Base-by-base conservation (phyloP, 2,797 vertebrate species). In the Argya squamiceps region DNA sequence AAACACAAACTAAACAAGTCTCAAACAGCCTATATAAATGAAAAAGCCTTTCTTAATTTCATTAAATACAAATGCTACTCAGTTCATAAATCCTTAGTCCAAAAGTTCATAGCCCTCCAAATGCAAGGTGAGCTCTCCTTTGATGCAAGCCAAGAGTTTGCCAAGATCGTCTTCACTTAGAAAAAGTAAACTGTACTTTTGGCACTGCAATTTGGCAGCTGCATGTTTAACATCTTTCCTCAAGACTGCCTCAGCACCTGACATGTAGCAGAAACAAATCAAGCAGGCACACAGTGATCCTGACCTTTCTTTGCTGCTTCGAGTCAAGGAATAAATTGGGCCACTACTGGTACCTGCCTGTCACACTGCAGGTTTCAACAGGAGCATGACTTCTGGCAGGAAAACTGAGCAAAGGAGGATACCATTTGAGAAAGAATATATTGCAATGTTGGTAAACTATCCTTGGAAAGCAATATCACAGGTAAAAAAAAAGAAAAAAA, bases 121-220 rank as follows among this genome's bases (percentile, higher is more conserved):
- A 70, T 44, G 55, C 12, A 63, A 79, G 60, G 8, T 73, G 55
- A 59, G 12, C 26, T 86, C 16, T 64, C 39, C 71, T 69, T 39
- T 9, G 20, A 12, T 34, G 15, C 43, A 59, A 88, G 43, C 21
- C 50, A 32, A 58, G 50, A 32, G 29, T 70, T 71, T 58, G 23
- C 34, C 18, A 20, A 69, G 34, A 44, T 77, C 21, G 56, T 20
- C 19, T 56, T 92, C 23, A 52, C 0, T 0, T 0, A 55, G 55
- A 52, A 73, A 69, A 86, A 68, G 23, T 29, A 59, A 73, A 56
- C 15, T 34, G 4, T 41, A 7, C 12, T 73, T 67, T 63, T 74
- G 70, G 27, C 29, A n/a, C 41, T 63, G 30, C 64, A 36, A 15
- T 74, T 89, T 88, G 62, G 83, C 56, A 84, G 59, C 85, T 86